Conservation (phyloP, 2,797 vertebrate genomes). For the Sebastes goodei region DNA sequence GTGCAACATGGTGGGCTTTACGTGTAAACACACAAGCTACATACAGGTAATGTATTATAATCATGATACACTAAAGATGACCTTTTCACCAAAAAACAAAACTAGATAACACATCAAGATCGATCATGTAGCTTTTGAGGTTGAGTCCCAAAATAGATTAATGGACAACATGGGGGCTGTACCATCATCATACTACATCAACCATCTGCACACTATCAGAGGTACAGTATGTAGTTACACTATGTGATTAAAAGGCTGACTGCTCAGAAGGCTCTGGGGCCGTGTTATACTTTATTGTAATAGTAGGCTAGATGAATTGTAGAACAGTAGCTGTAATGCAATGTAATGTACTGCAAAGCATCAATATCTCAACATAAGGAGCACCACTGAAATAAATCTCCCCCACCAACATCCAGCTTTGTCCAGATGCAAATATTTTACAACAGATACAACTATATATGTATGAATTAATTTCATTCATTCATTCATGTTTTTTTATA, state of each 20-base stretch:
- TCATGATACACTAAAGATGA: not conserved
- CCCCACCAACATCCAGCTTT: not conserved
- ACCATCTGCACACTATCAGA: slow-evolving; percentile 13
- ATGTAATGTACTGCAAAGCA: not conserved
- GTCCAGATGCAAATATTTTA: not conserved
- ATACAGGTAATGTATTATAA: not conserved
- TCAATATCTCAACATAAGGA: not conserved
- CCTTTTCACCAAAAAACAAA: not conserved
- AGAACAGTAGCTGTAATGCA: not conserved
- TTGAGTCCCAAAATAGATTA: slow-evolving; percentile 6
- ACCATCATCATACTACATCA: slow-evolving; percentile 11
- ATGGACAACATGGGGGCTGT: not conserved
- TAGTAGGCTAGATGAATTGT: not conserved
- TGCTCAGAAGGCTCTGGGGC: not conserved
- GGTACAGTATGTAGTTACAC: not conserved
- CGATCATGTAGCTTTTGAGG: not conserved
- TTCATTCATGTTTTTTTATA: not conserved
- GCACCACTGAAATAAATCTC: not conserved
- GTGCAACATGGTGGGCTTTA: not conserved
- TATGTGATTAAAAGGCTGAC: slow-evolving; percentile 34
- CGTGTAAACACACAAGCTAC: not conserved
- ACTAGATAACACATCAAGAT: not conserved
- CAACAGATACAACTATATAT: not conserved
- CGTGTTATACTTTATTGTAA: slow-evolving; percentile 9
- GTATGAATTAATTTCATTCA: too few species aligned